Conservation (phyloP, 2,797 vertebrate genomes). For the Silurus lanzhouensis region DNA sequence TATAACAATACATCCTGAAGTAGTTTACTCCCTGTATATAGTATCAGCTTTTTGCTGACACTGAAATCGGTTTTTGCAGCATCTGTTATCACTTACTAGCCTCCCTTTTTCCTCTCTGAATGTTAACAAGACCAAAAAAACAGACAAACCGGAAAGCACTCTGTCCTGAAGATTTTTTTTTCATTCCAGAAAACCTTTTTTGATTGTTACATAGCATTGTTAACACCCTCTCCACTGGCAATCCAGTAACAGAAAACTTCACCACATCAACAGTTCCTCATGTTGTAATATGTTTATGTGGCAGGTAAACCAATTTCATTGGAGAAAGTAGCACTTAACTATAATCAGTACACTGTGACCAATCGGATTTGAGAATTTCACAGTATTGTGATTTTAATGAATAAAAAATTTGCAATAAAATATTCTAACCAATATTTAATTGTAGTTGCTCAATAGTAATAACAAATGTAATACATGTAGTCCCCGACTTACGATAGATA, state of each 20-base stretch:
- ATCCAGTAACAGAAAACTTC: background rate
- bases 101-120: background rate
- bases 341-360: background rate
- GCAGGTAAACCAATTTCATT: background rate
- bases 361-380: background rate
- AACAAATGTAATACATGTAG: too few species aligned
- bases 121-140: background rate
- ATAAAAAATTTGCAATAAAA: background rate
- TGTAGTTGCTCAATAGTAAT: background rate
- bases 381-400: background rate
- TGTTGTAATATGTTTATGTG: background rate
- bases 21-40: background rate
- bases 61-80: background rate
- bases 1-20: background rate
- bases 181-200: background rate
- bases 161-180: background rate
- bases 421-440: background rate
- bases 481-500: too few species aligned
- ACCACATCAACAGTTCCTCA: background rate
- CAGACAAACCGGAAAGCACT: background rate
- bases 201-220: background rate
- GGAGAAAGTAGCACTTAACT: background rate
- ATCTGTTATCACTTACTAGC: slow-evolving; percentile 8
- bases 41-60: background rate
- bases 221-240: background rate